These are phyloP conservation scores for Ancistrus triradiatus DNA, from an alignment of 2,113 vertebrate genomes.

Conservation along the genomic window DNA sequence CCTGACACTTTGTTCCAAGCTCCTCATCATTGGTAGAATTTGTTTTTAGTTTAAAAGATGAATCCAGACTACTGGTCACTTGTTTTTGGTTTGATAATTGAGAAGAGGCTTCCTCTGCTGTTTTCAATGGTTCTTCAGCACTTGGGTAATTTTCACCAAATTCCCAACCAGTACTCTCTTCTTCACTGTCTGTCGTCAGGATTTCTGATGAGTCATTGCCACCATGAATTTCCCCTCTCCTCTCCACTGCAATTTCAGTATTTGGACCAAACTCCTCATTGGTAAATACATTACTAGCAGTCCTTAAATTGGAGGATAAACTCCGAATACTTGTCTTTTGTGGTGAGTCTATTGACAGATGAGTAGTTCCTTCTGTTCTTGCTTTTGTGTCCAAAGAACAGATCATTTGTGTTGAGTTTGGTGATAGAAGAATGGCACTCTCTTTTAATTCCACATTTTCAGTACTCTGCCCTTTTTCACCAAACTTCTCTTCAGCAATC, in stretches of 20 bases:
- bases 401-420: background rate
- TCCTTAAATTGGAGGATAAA: background rate
- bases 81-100: no score
- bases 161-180: constrained; percentile 17
- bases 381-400: no score
- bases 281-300: background rate
- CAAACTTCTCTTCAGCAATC: background rate
- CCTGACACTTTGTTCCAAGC: background rate
- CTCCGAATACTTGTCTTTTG: background rate
- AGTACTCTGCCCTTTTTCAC: background rate
- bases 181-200: no score
- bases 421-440: background rate
- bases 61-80: no score
- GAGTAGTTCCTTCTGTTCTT: no score
- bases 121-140: constrained; percentile 11
- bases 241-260: no score
- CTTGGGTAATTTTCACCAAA: constrained; percentile 10
- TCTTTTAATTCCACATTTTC: background rate
- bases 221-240: no score
- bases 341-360: no score
- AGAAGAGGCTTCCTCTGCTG: background rate
- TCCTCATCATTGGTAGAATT: background rate
- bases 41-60: background rate
- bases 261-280: no score
- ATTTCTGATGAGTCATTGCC: no score